Evolutionary conservation across 2,797 vertebrate genomes (phyloP).

Genomic region (Hippopotamyrus pictus): DNA sequence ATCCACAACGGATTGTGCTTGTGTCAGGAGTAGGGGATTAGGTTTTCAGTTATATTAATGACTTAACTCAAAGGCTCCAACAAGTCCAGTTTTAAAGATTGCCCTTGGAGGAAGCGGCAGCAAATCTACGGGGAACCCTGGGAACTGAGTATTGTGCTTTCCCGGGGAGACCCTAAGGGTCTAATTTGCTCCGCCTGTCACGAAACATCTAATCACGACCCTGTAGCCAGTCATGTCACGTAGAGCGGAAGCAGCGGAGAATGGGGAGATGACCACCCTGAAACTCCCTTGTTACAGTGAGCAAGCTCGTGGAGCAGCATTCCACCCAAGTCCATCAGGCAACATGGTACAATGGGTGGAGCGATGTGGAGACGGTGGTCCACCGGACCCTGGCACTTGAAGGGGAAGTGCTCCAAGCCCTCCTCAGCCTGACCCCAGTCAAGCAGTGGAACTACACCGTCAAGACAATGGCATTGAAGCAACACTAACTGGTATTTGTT

Average conservation of each 20-base stretch:
- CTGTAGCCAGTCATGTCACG: background rate
- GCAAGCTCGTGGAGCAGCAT: background rate
- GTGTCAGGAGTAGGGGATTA: background rate
- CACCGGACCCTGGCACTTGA: background rate
- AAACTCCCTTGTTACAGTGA: background rate
- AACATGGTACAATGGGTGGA: background rate
- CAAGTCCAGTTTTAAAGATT: background rate
- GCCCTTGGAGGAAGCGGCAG: background rate
- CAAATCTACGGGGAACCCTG: background rate
- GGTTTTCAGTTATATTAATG: background rate
- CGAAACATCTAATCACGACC: background rate
- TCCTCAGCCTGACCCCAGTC: background rate
- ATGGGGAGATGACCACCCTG: background rate
- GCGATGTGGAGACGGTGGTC: background rate
- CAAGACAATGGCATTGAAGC: background rate
- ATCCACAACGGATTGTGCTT: background rate
- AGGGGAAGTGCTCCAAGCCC: background rate
- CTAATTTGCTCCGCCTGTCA: background rate
- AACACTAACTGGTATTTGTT: background rate
- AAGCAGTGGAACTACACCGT: background rate
- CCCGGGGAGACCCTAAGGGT: background rate
- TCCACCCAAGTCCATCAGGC: background rate
- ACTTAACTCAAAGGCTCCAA: background rate
- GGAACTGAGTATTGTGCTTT: background rate
- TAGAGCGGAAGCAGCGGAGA: background rate